phyloP scores from a whole-genome alignment of 2,888 invertebrate species.

The Thyatira batis region DNA sequence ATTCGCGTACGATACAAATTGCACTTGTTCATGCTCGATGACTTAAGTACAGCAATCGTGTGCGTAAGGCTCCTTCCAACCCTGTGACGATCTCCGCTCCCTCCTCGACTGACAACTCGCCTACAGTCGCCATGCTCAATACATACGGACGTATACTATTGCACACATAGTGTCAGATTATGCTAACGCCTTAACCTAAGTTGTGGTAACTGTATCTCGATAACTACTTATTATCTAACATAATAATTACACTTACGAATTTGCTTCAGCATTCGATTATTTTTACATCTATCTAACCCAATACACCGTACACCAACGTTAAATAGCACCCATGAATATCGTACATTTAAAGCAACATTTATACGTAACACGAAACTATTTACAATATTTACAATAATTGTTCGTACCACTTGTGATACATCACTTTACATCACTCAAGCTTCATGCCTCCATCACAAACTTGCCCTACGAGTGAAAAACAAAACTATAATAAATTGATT shows the following conservation, averaged over 20 bases:
- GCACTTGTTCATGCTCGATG: conserved; percentile 38
- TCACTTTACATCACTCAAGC: conserved; percentile 32
- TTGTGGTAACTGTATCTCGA: conserved; percentile 70
- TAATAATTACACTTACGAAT: conserved; percentile 44
- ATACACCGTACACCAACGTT: conserved; percentile 73
- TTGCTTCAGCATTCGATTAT: conserved; percentile 42
- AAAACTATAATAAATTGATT: conserved; percentile 32
- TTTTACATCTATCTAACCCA: conserved; percentile 41
- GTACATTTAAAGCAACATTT: conserved; percentile 74
- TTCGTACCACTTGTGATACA: conserved; percentile 43
- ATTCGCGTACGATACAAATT: conserved; percentile 37
- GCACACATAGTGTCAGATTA: conserved; percentile 73
- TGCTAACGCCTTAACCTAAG: conserved; percentile 61
- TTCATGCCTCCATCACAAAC: conserved; percentile 12
- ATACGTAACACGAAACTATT: conserved; percentile 56
- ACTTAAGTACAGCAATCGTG: conserved; percentile 48
- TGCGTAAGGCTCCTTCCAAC: conserved; percentile 59
- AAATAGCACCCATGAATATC: conserved; percentile 80
- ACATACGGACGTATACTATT: conserved; percentile 67
- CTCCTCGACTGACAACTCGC: conserved; percentile 31
- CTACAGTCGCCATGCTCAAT: conserved; percentile 39
- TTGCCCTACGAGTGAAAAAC: conserved; percentile 19
- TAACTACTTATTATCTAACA: conserved; percentile 42
- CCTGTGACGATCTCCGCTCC: conserved; percentile 53
- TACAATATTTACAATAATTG: conserved; percentile 66